These are phyloP conservation scores for Acanthoscelides obtectus DNA, from an alignment of 2,888 invertebrate species.

Conservation along the genomic window DNA sequence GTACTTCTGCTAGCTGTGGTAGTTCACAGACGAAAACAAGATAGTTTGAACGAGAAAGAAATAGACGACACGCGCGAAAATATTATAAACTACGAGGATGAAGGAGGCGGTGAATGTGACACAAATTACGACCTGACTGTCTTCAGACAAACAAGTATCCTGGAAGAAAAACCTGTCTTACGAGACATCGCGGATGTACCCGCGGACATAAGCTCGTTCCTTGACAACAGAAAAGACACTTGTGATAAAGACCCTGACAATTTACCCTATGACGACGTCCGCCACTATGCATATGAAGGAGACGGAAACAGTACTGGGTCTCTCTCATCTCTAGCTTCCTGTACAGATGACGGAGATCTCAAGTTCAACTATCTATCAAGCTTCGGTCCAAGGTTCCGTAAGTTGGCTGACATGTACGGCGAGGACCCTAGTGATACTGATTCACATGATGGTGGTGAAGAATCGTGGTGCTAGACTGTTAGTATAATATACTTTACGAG, in stretches of 20 bases:
- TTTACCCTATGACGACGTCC: slow-evolving; percentile 91
- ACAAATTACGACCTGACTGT: slow-evolving; percentile 87
- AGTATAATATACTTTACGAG: not conserved
- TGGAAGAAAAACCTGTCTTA: slow-evolving; percentile 39
- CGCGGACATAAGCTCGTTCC: slow-evolving; percentile 84
- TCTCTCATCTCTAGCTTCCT: slow-evolving; percentile 86
- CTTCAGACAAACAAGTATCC: slow-evolving; percentile 48
- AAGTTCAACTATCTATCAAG: slow-evolving; percentile 92
- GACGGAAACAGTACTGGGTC: slow-evolving; percentile 90
- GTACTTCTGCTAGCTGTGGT: slow-evolving; percentile 85
- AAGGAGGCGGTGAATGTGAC: slow-evolving; percentile 97
- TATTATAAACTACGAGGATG: slow-evolving; percentile 96
- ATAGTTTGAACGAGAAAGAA: slow-evolving; percentile 84
- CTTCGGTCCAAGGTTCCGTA: slow-evolving; percentile 94
- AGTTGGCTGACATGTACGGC: slow-evolving; percentile 92
- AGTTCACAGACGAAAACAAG: slow-evolving; percentile 81
- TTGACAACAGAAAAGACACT: slow-evolving; percentile 83
- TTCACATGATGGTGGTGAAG: slow-evolving; percentile 70
- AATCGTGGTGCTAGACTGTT: slow-evolving; percentile 69
- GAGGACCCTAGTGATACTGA: slow-evolving; percentile 81
- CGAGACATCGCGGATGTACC: slow-evolving; percentile 56
- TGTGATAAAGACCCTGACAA: slow-evolving; percentile 90
- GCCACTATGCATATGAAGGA: slow-evolving; percentile 97
- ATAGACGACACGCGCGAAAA: slow-evolving; percentile 96
- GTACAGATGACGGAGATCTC: slow-evolving; percentile 59